These are phyloP conservation scores for Hesperophylax magnus DNA, from an alignment of 1,140 invertebrate genomes.

Conservation along the genomic window DNA sequence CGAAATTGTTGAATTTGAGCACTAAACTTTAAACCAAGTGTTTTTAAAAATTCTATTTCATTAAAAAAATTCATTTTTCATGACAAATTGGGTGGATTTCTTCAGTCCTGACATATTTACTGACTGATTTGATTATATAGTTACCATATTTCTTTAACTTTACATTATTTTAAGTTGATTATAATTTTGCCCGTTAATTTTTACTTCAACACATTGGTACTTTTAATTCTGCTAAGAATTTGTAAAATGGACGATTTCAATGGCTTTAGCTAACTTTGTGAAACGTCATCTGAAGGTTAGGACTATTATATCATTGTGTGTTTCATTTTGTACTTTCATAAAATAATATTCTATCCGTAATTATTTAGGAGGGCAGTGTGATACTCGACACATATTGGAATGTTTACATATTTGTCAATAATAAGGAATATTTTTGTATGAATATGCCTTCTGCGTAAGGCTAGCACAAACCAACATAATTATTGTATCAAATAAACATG, in stretches of 20 bases:
- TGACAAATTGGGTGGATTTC: neutral
- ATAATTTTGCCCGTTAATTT: constrained; percentile 14
- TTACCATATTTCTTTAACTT: constrained; percentile 24
- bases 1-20: neutral
- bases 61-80: neutral
- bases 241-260: neutral
- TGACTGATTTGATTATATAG: constrained; percentile 28
- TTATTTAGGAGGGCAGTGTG: constrained; percentile 16
- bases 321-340: constrained; percentile 34
- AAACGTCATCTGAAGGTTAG: too few species aligned
- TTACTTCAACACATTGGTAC: constrained; percentile 9
- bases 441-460: constrained; percentile 10
- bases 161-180: neutral
- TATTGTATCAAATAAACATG: constrained; percentile 15
- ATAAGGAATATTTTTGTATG: constrained; percentile 39
- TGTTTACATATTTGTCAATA: constrained; percentile 39
- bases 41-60: neutral
- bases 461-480: constrained; percentile 13
- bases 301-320: neutral
- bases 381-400: constrained; percentile 21
- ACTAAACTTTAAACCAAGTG: neutral
- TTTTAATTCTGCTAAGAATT: constrained; percentile 2
- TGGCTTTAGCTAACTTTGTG: too few species aligned
- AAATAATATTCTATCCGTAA: constrained; percentile 6
- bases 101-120: neutral